Percentiles rank a stretch among this genome's conserved stretches.
Conservation (phyloP, 2,888 invertebrate genomes). For the Rhagonycha lutea region DNA sequence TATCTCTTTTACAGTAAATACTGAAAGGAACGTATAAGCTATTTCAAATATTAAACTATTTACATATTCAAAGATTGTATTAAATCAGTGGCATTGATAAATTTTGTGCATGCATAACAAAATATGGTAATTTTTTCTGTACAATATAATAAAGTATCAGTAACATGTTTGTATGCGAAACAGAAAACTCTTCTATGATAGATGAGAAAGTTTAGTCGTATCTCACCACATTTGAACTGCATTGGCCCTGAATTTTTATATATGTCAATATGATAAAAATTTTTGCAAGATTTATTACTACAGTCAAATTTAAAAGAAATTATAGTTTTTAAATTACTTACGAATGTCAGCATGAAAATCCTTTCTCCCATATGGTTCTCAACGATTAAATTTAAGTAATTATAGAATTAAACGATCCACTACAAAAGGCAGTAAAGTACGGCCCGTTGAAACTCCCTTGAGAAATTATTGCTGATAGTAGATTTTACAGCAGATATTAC, state of each 20-base stretch:
- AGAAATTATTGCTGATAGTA: constrained; percentile 31
- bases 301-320: constrained; percentile 5
- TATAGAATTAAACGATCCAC: constrained; percentile 25
- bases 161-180: constrained; percentile 37
- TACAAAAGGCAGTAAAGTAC: constrained; percentile 28
- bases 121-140: constrained; percentile 22
- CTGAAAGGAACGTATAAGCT: not conserved
- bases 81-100: constrained; percentile 13
- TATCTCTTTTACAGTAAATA: not conserved
- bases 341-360: constrained; percentile 9
- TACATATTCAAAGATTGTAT: constrained; percentile 10
- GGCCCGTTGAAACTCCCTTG: constrained; percentile 24
- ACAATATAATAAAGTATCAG: constrained; percentile 20
- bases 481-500: constrained; percentile 26
- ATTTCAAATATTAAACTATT: constrained; percentile 9
- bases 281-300: constrained; percentile 15
- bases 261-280: constrained; percentile 32
- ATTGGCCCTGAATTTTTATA: constrained; percentile 33
- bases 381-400: constrained; percentile 25
- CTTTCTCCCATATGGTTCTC: constrained; percentile 14
- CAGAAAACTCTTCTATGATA: constrained; percentile 38
- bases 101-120: constrained; percentile 22
- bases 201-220: constrained; percentile 40
- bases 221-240: constrained; percentile 35
- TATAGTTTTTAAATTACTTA: constrained; percentile 3